Base-by-base conservation (phyloP, 2,113 vertebrate genomes). In the Hydrolagus affinis region DNA sequence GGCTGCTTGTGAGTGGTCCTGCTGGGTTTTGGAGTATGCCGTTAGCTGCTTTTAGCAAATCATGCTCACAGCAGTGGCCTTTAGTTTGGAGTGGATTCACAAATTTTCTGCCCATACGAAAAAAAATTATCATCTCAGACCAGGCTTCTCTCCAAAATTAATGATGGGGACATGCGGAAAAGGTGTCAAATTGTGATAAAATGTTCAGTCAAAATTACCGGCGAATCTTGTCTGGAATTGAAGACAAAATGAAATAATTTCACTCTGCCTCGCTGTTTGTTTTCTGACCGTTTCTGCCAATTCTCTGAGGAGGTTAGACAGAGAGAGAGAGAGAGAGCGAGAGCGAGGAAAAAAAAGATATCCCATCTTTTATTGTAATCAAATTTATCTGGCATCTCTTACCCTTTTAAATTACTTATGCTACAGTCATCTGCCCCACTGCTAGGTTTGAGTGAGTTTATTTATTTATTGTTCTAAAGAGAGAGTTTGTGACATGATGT, bases 331-430 rank as follows among this genome's bases (percentile, higher is more conserved):
- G 44, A 44, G 44, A 44, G 44, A 44, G 44, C 1, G 44, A 94
- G 93, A n/a, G n/a, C n/a, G n/a, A n/a, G n/a, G n/a, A n/a, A n/a
- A 94, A 90, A 93, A 92, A 93, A 92, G 92, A 93, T 95, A 93
- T 94, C 93, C 93, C 93, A 93, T 94, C 94, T 94, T 94, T 95
- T 95, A 95, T 96, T 96, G 94, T 95, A 95, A 97, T 96, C 94
- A 93, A 90, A 94, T 96, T 95, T 96, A 94, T 95, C 92, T 94
- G 95, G 94, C 93, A 94, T 95, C 91, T 95, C 90, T 92, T 93
- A 92, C 93, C 92, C 91, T 92, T 90, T 91, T 90, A 91, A 93
- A 95, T 95, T 93, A 95, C 92, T 93, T 94, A 94, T 93, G 92
- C 93, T 94, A 93, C 92, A 94, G 89, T 94, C 92, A 92, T 89